A percentile compares a stretch with the other conserved stretches of the same genome.
Conservation (phyloP, 2,113 vertebrate species). For the Pollimyrus isidori region DNA sequence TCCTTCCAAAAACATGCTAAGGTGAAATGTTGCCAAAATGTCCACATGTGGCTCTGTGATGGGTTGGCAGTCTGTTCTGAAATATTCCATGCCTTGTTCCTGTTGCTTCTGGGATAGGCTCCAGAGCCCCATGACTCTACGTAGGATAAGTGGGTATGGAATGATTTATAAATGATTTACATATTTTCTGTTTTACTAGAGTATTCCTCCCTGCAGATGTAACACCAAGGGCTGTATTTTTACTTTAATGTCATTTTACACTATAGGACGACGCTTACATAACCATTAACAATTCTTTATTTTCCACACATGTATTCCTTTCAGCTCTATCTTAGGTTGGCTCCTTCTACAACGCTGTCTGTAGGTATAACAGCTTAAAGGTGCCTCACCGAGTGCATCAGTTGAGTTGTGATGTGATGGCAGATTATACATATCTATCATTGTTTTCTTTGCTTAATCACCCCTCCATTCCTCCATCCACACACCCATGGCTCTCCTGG, state of each 20-base stretch:
- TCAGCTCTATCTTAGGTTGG: background rate
- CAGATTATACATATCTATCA: background rate
- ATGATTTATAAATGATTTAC: slow-evolving; percentile 9
- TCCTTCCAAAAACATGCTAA: background rate
- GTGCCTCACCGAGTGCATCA: background rate
- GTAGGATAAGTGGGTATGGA: background rate
- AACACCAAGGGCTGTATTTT: background rate
- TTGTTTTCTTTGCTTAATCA: background rate
- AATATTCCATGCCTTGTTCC: background rate
- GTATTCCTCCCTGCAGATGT: background rate
- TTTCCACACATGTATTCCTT: background rate
- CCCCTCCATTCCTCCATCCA: background rate
- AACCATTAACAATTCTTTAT: background rate
- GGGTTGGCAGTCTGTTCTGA: background rate
- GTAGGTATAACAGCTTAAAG: background rate
- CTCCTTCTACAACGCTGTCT: background rate
- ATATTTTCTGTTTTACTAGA: slow-evolving; percentile 4
- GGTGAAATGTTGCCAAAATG: background rate
- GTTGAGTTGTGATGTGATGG: background rate
- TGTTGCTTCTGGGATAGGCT: background rate
- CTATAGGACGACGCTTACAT: background rate
- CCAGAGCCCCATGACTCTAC: background rate
- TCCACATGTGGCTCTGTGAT: background rate
- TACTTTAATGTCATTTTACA: background rate
- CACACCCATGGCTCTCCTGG: background rate